Percentiles rank a stretch among this genome's conserved stretches.
These are phyloP conservation scores for Mus minutoides DNA, from an alignment of 2,797 vertebrate genomes.

Conservation along the genomic window DNA sequence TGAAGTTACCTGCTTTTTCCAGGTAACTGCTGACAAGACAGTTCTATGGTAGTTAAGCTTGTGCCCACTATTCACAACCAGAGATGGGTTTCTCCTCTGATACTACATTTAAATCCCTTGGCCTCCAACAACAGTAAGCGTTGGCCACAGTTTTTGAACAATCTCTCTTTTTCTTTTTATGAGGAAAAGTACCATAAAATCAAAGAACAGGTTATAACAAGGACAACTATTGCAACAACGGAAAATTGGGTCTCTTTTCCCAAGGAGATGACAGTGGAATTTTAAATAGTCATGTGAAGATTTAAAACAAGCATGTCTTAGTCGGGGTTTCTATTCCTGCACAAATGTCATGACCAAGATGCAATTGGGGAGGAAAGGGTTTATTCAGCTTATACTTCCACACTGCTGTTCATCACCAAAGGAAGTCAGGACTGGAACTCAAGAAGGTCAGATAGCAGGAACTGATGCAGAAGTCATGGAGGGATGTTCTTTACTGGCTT, in stretches of 20 bases:
- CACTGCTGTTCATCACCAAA: no score
- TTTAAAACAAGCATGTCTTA: background rate
- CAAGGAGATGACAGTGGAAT: background rate
- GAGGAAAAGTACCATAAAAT: background rate
- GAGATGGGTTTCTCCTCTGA: background rate
- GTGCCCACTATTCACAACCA: background rate
- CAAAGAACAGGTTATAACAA: background rate
- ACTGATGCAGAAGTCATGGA: no score
- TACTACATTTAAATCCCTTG: conserved; percentile 15
- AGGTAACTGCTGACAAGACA: background rate
- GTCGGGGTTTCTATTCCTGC: no score
- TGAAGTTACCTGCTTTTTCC: background rate
- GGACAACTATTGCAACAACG: background rate
- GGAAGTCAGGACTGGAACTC: no score
- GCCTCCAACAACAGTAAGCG: background rate
- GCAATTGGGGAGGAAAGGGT: no score
- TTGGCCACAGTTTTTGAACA: background rate
- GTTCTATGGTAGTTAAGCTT: conserved; percentile 27
- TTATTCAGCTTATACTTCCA: no score
- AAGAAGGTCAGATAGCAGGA: no score
- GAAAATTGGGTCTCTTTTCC: background rate
- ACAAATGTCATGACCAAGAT: no score
- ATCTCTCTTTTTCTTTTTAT: background rate
- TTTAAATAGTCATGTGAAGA: background rate
- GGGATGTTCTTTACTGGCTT: no score